Conservation (phyloP, 1,140 invertebrate genomes). For the Papilio machaon region DNA sequence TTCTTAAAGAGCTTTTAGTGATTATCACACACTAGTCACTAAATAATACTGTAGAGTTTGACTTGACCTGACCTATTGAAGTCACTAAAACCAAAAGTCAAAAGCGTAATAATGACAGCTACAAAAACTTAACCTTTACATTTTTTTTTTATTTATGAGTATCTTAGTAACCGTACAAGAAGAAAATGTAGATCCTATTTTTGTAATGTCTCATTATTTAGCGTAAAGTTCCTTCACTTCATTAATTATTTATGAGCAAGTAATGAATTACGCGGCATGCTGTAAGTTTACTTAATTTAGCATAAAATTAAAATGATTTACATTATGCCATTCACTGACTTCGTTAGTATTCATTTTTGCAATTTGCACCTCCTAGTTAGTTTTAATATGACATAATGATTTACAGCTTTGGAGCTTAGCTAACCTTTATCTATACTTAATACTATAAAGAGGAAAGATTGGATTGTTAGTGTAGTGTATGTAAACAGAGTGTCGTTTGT, state of each 20-base stretch:
- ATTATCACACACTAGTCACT: no score
- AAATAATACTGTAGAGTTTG: background rate
- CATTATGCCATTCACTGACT: conserved; percentile 10
- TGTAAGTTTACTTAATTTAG: conserved; percentile 23
- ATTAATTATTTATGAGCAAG: conserved; percentile 13
- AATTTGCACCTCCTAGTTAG: conserved; percentile 3
- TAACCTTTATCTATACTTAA: background rate
- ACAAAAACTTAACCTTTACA: background rate
- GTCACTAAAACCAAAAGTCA: background rate
- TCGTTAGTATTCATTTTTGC: background rate
- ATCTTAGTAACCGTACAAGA: background rate
- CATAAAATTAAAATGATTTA: conserved; percentile 19
- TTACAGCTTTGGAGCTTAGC: background rate
- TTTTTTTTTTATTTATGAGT: no score
- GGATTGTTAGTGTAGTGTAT: no score
- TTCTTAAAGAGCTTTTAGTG: background rate
- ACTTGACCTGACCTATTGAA: background rate
- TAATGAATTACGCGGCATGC: background rate
- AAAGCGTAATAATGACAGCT: background rate
- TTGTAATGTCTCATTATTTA: background rate
- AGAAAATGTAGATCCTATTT: background rate
- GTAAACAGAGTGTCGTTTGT: no score
- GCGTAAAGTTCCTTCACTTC: background rate
- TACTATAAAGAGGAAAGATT: no score
- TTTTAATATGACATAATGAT: background rate